Conservation (phyloP, 2,888 invertebrate genomes). For the Drosophila falleni region DNA sequence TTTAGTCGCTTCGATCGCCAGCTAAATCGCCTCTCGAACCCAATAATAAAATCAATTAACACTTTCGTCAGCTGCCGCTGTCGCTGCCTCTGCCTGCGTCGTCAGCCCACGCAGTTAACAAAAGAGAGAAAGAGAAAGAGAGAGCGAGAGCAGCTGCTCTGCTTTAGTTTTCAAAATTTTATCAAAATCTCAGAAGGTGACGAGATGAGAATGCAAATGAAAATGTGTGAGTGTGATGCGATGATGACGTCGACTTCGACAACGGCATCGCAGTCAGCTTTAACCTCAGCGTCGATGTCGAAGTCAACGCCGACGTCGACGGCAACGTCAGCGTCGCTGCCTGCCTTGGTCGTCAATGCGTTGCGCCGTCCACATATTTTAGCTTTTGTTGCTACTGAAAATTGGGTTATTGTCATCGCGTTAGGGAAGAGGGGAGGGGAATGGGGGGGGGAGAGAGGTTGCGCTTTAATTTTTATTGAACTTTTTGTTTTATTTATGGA, state of each 20-base stretch:
- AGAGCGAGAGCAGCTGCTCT: constrained; percentile 12
- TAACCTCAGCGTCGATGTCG: not conserved
- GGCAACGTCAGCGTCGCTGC: constrained; percentile 40
- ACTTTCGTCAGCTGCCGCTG: constrained; percentile 64
- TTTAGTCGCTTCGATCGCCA: constrained; percentile 43
- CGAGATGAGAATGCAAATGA: constrained; percentile 38
- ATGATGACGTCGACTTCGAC: constrained; percentile 18
- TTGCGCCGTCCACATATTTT: constrained; percentile 31
- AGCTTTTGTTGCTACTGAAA: constrained; percentile 69
- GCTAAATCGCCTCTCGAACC: constrained; percentile 41
- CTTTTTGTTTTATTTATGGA: constrained; percentile 75
- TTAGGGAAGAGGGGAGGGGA: constrained; percentile 20
- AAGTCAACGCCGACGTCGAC: not conserved
- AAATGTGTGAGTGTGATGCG: constrained; percentile 29
- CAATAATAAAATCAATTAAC: constrained; percentile 77
- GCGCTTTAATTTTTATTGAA: constrained; percentile 60
- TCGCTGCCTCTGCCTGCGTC: constrained; percentile 41
- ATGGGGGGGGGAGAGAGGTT: not conserved
- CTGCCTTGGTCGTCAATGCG: constrained; percentile 58
- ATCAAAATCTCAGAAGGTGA: constrained; percentile 45
- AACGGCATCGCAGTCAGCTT: constrained; percentile 19
- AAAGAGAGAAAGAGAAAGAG: not conserved
- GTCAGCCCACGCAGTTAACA: constrained; percentile 2
- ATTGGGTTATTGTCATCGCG: constrained; percentile 78
- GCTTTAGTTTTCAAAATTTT: constrained; percentile 50